Evolutionary conservation across 1,140 invertebrate genomes (phyloP).

Genomic region (Chelonus insularis): DNA sequence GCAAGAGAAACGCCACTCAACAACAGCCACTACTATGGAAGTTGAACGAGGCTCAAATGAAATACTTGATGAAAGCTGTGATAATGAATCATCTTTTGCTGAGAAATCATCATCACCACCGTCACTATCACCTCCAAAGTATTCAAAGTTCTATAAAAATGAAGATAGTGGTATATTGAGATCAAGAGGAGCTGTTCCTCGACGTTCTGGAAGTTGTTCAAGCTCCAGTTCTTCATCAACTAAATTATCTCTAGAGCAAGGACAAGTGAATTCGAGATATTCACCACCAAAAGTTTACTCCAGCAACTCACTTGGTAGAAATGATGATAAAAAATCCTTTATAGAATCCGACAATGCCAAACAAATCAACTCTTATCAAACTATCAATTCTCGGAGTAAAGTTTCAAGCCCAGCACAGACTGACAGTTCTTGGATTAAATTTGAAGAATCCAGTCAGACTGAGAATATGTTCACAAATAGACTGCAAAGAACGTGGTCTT

Average conservation of each 20-base stretch:
- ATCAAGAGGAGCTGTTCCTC: constrained; percentile 36
- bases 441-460: constrained; percentile 34
- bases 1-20: constrained; percentile 34
- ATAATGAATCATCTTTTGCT: not conserved
- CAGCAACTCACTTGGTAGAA: not conserved
- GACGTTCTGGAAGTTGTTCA: constrained; percentile 47
- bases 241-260: constrained; percentile 37
- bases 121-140: constrained; percentile 30
- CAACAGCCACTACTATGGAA: constrained; percentile 25
- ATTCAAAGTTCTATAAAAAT: constrained; percentile 31
- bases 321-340: not conserved
- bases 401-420: constrained; percentile 55
- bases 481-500: constrained; percentile 28
- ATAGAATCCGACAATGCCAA: constrained; percentile 3
- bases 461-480: constrained; percentile 20
- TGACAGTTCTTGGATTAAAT: constrained; percentile 36
- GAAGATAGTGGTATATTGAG: constrained; percentile 25
- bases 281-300: constrained; percentile 16
- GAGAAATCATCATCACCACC: constrained; percentile 17
- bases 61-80: constrained; percentile 4
- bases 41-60: not conserved
- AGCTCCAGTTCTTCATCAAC: constrained; percentile 47
- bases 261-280: constrained; percentile 1
- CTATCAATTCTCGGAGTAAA: constrained; percentile 35
- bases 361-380: not conserved